Percentiles rank a stretch among this genome's conserved stretches.
phyloP scores from a whole-genome alignment of 1,140 invertebrate genomes.

The Melipona quadrifasciata region DNA sequence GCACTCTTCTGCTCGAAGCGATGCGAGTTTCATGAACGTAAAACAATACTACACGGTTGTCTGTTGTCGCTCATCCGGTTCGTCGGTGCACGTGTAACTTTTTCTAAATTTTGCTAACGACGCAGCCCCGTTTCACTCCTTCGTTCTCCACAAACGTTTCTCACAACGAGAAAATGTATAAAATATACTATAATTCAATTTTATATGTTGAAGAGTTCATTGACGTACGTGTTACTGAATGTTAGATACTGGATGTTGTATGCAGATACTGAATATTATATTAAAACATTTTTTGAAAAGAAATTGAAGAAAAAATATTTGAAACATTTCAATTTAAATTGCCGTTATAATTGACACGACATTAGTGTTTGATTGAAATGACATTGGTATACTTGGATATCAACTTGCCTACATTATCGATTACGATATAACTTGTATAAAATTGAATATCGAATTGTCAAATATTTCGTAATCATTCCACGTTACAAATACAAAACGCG shows the following conservation, averaged over 20 bases:
- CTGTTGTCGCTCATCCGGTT: slow-evolving; percentile 11
- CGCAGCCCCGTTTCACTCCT: too few relatives aligned
- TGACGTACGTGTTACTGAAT: neutral
- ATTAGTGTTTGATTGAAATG: too few relatives aligned
- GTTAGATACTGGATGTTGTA: neutral
- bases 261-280: too few relatives aligned
- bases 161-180: neutral
- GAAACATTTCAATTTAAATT: too few relatives aligned
- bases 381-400: too few relatives aligned
- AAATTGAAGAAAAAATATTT: neutral
- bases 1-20: neutral
- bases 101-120: too few relatives aligned
- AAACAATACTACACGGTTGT: neutral
- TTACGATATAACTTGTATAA: too few relatives aligned
- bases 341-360: too few relatives aligned
- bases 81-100: neutral
- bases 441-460: too few relatives aligned
- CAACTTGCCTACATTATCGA: too few relatives aligned
- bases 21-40: neutral
- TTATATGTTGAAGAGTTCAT: neutral
- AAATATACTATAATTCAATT: neutral
- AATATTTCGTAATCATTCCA: neutral
- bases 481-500: neutral
- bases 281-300: neutral
- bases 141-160: neutral